Percentiles rank a stretch among this genome's conserved stretches.
These are phyloP conservation scores for Fundulus diaphanus DNA, from an alignment of 2,797 vertebrate genomes.

Conservation along the genomic window DNA sequence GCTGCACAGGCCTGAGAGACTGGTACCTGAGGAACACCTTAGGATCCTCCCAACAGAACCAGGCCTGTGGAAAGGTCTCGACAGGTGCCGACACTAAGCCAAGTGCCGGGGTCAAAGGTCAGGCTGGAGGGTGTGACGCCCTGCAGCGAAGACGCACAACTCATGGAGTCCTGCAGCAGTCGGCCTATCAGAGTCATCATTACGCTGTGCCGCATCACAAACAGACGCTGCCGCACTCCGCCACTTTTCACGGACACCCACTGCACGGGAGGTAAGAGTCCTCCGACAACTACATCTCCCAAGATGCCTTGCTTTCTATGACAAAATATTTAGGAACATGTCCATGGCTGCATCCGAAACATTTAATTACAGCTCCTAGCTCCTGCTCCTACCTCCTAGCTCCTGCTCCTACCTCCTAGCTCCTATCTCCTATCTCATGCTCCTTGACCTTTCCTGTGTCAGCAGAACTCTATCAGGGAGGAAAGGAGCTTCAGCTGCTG, in stretches of 20 bases:
- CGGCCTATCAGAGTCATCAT: slow-evolving; percentile 55
- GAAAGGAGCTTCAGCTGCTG: too few relatives aligned
- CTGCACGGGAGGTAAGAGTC: slow-evolving; percentile 82
- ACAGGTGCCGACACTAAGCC: slow-evolving; percentile 20
- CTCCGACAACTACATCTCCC: background rate
- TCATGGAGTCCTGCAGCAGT: slow-evolving; percentile 59
- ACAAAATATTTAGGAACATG: background rate
- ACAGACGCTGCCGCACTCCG: slow-evolving; percentile 83
- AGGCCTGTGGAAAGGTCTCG: slow-evolving; percentile 35
- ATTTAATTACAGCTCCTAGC: too few relatives aligned
- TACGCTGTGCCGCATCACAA: slow-evolving; percentile 47
- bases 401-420: too few relatives aligned
- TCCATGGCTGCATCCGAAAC: too few relatives aligned
- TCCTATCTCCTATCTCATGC: too few relatives aligned
- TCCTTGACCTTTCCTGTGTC: too few relatives aligned
- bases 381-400: too few relatives aligned
- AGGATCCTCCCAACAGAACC: slow-evolving; percentile 62
- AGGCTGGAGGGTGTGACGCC: slow-evolving; percentile 37
- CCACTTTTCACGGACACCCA: slow-evolving; percentile 89
- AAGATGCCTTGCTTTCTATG: background rate
- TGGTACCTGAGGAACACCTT: slow-evolving; percentile 91
- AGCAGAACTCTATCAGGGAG: too few relatives aligned
- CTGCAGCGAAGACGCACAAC: slow-evolving; percentile 66
- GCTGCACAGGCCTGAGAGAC: slow-evolving; percentile 83
- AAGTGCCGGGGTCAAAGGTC: slow-evolving; percentile 58